Evolutionary conservation across 1,140 invertebrate species (phyloP).

Genomic region (Bactericera cockerelli): DNA sequence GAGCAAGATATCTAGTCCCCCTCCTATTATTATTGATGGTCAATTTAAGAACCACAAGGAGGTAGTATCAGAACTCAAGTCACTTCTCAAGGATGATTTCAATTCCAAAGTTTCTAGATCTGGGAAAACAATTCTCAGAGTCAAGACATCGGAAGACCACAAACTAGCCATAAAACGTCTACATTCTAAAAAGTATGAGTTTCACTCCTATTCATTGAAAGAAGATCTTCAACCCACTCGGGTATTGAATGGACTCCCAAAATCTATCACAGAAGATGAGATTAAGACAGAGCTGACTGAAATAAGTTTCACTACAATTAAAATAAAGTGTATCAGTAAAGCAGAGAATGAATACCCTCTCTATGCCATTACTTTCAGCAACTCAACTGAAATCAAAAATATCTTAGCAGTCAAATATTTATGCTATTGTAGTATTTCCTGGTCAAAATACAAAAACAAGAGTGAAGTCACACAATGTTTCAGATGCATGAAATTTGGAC

Average conservation of each 20-base stretch:
- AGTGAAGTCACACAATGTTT: no score
- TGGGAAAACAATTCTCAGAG: background rate
- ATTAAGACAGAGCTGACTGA: background rate
- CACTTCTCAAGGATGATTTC: no score
- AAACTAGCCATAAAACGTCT: background rate
- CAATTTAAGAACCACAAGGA: no score
- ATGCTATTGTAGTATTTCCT: no score
- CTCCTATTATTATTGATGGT: background rate
- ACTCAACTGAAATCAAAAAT: background rate
- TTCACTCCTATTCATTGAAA: background rate
- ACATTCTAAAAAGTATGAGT: background rate
- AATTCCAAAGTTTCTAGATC: no score
- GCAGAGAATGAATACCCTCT: background rate
- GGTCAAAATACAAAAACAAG: no score
- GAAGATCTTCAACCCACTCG: background rate
- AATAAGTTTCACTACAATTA: background rate
- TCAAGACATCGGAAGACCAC: background rate
- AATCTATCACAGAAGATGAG: no score
- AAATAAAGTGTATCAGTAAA: background rate
- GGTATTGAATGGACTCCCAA: no score
- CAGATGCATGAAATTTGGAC: no score
- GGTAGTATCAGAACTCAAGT: no score
- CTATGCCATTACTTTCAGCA: background rate
- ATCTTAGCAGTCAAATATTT: background rate
- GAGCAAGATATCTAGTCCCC: background rate